Base-by-base conservation (phyloP, 2,888 invertebrate genomes). In the Brachyptera risi region DNA sequence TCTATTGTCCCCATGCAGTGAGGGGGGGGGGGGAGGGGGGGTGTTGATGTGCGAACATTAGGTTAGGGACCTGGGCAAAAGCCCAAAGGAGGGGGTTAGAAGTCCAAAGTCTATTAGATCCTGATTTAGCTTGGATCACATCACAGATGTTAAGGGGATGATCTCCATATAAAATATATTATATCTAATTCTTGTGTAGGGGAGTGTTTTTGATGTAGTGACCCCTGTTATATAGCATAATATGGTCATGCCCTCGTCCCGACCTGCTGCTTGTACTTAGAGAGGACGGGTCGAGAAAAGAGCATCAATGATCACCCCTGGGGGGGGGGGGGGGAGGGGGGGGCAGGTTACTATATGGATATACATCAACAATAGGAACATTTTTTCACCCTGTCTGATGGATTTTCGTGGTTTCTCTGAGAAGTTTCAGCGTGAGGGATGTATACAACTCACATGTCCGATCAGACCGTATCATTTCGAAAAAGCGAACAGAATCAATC, bases 31-130 rank as follows among this genome's bases (percentile, higher is more conserved):
- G 51, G 50, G 27, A 24, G 49, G 24, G 50, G 37, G 62, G 38
- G 62, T 59, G 62, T 24, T 59, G 62, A 63, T 59, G 63, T 58
- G 63, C 56, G 61, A 63, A 63, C 63, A 63, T 50, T 57, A 57
- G 51, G 60, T 60, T 38, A 44, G 62, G 54, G 54, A 54, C 35
- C 42, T 31, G 31, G 42, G 11, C 40, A n/a, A n/a, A n/a, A 19
- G 60, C 54, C 54, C 50, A 24, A 24, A 50, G 40, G 21, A 35
- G 31, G 27, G 47, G 44, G 42, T 27, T 24, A 23, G 19, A 23
- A 31, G 62, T 26, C 47, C 49, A 38, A 47, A 60, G 63, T 58
- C 63, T 63, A 63, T 63, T 63, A 63, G 61, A 63, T 61, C 40
- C 56, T 60, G 63, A 63, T 63, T 63, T 63, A 60, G 31, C 58